Conservation (phyloP, 2,888 invertebrate species). For the Rhagonycha fulva region DNA sequence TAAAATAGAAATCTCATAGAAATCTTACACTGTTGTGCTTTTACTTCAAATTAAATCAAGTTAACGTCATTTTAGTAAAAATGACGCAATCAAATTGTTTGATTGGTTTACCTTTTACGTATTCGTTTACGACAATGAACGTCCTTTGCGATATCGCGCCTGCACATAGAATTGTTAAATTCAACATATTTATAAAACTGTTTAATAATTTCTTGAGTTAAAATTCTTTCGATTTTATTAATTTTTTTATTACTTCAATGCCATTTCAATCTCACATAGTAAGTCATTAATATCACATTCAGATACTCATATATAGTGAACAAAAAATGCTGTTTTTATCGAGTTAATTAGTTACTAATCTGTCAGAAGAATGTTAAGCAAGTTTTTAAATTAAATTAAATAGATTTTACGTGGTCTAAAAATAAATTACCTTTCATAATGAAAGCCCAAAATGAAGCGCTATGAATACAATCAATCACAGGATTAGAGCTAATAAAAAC, state of each 20-base stretch:
- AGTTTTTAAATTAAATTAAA: conserved; percentile 11
- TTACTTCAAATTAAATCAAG: no score
- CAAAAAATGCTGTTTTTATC: neutral
- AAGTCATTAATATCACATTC: neutral
- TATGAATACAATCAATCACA: conserved; percentile 55
- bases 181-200: neutral
- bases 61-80: no score
- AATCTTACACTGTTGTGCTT: no score
- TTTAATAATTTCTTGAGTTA: neutral
- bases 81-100: no score
- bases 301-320: neutral
- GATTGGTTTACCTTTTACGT: no score
- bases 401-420: conserved; percentile 22
- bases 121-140: no score
- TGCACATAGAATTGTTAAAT: neutral
- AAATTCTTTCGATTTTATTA: neutral
- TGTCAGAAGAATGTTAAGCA: neutral
- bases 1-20: no score
- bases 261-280: neutral
- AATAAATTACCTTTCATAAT: conserved; percentile 33
- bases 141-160: no score
- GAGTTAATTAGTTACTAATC: neutral
- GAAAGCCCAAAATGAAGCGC: conserved; percentile 31
- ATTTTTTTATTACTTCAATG: neutral
- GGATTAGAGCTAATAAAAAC: conserved; percentile 58